Percentiles rank a stretch among this genome's conserved stretches.
phyloP scores from a whole-genome alignment of 2,888 invertebrate species.

The Eurytoma californica region DNA sequence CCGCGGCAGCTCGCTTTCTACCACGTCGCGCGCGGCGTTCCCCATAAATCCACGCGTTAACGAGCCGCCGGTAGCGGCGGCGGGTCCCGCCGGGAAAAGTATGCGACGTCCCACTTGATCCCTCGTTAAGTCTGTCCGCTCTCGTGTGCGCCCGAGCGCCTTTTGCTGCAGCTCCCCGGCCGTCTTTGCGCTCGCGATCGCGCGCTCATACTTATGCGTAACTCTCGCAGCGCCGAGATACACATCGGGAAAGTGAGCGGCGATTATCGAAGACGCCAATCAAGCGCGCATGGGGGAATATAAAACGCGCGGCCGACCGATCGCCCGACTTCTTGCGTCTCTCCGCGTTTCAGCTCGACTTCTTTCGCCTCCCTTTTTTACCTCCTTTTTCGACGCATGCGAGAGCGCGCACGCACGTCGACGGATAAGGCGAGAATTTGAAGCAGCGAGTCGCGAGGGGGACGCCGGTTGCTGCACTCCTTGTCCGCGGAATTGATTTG shows the following conservation, averaged over 20 bases:
- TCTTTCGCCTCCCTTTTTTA: background rate
- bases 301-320: constrained; percentile 11
- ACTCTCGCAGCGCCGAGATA: background rate
- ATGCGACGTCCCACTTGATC: constrained; percentile 59
- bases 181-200: constrained; percentile 1
- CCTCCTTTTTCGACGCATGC: too few species aligned
- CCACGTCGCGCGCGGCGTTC: constrained; percentile 46
- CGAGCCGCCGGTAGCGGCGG: constrained; percentile 51
- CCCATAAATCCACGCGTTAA: constrained; percentile 62
- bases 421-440: constrained; percentile 28
- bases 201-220: constrained; percentile 31
- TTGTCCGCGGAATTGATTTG: constrained; percentile 14
- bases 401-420: background rate
- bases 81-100: constrained; percentile 56
- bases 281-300: constrained; percentile 32
- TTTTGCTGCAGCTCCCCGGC: background rate
- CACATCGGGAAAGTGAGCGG: constrained; percentile 42
- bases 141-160: constrained; percentile 9
- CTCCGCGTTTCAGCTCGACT: background rate
- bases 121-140: constrained; percentile 60
- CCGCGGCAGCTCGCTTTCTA: constrained; percentile 27
- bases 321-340: background rate
- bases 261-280: constrained; percentile 56
- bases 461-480: background rate
- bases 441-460: background rate